A percentile compares a stretch with the other conserved stretches of the same genome.
These are phyloP conservation scores for Ptychobarbus kaznakovi DNA, from an alignment of 2,797 vertebrate genomes.

Conservation along the genomic window DNA sequence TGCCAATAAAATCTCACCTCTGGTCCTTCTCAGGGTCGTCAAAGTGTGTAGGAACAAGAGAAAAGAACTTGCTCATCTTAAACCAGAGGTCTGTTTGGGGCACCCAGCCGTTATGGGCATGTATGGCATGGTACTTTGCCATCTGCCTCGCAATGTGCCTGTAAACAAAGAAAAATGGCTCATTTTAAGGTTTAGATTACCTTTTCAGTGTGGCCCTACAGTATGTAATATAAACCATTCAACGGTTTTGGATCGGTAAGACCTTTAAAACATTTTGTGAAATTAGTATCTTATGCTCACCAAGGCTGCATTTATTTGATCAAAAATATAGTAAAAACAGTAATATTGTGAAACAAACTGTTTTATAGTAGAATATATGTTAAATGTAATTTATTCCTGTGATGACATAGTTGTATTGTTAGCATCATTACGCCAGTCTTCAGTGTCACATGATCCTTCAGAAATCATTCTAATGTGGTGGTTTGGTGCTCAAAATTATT, in stretches of 20 bases:
- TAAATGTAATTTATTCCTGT: not conserved
- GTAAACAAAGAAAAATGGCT: constrained; percentile 50
- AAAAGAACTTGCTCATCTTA: constrained; percentile 96
- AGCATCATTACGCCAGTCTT: not conserved
- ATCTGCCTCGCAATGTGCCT: constrained; percentile 95
- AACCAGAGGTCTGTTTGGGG: constrained; percentile 96
- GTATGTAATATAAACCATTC: not conserved
- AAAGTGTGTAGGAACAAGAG: constrained; percentile 91
- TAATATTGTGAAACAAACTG: not conserved
- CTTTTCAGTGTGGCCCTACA: not conserved
- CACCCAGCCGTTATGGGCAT: constrained; percentile 98
- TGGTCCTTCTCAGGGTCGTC: constrained; percentile 83
- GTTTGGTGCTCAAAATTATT: not conserved
- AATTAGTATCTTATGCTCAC: not conserved
- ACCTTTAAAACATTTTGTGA: not conserved
- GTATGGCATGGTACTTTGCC: constrained; percentile 97
- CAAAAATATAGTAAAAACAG: not conserved
- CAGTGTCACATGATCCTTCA: not conserved
- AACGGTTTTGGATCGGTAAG: not conserved
- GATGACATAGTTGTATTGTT: not conserved
- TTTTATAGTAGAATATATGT: not conserved
- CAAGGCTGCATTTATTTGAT: not conserved
- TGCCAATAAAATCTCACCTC: constrained; percentile 76
- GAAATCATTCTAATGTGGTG: not conserved
- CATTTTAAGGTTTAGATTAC: not conserved